Evolutionary conservation across 2,113 vertebrate genomes (phyloP), one percentile per base, ranked within the genome.

Genomic region (Thunnus maccoyii): DNA sequence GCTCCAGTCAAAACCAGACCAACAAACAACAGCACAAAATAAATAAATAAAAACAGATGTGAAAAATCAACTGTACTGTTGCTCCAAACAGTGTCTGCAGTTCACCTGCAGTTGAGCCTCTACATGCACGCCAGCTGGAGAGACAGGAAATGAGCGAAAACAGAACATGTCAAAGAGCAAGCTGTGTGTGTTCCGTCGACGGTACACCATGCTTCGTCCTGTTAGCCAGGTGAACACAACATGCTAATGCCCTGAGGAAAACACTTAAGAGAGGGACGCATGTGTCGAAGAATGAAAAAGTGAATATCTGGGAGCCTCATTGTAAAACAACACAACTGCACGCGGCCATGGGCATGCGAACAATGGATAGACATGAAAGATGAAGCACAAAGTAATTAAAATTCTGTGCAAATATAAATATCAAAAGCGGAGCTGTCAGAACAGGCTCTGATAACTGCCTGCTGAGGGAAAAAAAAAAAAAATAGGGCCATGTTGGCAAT

Each of bases 371-470:
- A 88, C 89, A 93, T 89, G 90, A 92, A 86, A 77, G 82, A 86
- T 82, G 78, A 71, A 62, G 83, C 80, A 68, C 71, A 78, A 56
- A 56, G 79, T 91, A 91, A 94, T 95, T 93, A 93, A 88, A 90
- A 94, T 92, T 89, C 86, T 51, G 80, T 58, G 67, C 84, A 86
- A 91, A 94, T 89, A 90, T 88, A 91, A 88, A 93, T 91, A 94
- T 93, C 90, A 91, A 93, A 93, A 89, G 86, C 74, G 50, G 77
- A 88, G 89, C 91, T 93, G 92, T 91, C 91, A 89, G 77, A 91
- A 50, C 65, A 64, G 75, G 83, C 86, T 82, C 20, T 72, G 82
- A 83, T 51, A 84, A 70, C 77, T 84, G 83, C 79, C 72, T 88
- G 71, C 88, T 70, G 80, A 71, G 51, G 66, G 17, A 18, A 48